Evolutionary conservation across 1,140 invertebrate species (phyloP).

Genomic region (Vanessa atalanta): DNA sequence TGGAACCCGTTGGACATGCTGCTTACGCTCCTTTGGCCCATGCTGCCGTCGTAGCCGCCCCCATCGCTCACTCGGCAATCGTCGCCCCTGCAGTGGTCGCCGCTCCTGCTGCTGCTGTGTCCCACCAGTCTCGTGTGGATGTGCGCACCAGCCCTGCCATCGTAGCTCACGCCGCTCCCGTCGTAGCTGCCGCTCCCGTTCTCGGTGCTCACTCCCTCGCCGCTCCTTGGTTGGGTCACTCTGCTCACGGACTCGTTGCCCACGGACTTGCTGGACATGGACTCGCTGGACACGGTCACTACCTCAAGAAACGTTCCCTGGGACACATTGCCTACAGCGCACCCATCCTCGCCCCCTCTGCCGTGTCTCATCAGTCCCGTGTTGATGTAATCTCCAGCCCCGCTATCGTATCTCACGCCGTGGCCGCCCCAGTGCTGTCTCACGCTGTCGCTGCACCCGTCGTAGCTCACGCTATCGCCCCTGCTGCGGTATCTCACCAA

Average conservation of each 20-base stretch:
- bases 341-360: constrained; percentile 52
- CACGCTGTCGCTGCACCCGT: constrained; percentile 57
- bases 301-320: constrained; percentile 62
- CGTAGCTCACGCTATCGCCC: constrained; percentile 54
- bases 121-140: constrained; percentile 67
- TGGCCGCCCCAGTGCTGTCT: constrained; percentile 56
- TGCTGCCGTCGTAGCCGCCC: constrained; percentile 59
- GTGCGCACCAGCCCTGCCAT: constrained; percentile 60
- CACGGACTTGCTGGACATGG: constrained; percentile 30
- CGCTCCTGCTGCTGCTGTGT: constrained; percentile 56
- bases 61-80: constrained; percentile 43
- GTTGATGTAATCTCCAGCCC: constrained; percentile 68
- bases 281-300: constrained; percentile 52
- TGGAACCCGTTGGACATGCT: constrained; percentile 55
- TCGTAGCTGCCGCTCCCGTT: constrained; percentile 39
- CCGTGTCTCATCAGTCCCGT: constrained; percentile 72
- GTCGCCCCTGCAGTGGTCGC: constrained; percentile 20
- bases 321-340: constrained; percentile 52
- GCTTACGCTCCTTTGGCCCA: constrained; percentile 44
- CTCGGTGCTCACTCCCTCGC: constrained; percentile 48
- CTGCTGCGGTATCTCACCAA: constrained; percentile 64
- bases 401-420: constrained; percentile 58
- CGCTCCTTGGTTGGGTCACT: constrained; percentile 42
- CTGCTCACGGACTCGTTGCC: constrained; percentile 27
- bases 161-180: constrained; percentile 41